phyloP scores from a whole-genome alignment of 2,888 invertebrate species.

The Spisula subtruncata region DNA sequence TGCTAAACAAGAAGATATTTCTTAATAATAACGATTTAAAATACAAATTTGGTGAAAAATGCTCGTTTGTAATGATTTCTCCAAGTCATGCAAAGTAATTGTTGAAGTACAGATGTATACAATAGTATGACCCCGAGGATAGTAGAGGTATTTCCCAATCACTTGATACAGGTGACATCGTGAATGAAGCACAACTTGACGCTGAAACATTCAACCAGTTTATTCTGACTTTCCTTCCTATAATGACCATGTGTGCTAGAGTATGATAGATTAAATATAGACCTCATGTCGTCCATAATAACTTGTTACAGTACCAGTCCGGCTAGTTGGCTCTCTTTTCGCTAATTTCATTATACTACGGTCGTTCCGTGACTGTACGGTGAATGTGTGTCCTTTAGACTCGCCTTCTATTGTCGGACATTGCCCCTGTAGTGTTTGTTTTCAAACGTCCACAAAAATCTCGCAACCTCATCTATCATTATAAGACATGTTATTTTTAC shows the following conservation, averaged over 20 bases:
- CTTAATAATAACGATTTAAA: too few relatives aligned
- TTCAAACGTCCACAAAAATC: slow-evolving; percentile 26
- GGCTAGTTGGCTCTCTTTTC: slow-evolving; percentile 28
- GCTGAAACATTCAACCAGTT: not conserved
- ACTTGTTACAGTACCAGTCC: slow-evolving; percentile 22
- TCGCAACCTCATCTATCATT: slow-evolving; percentile 38
- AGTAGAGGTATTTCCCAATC: too few relatives aligned
- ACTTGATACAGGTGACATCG: not conserved
- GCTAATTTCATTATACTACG: slow-evolving; percentile 32
- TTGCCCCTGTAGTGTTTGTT: slow-evolving; percentile 49
- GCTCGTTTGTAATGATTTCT: too few relatives aligned
- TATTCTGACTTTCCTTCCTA: not conserved
- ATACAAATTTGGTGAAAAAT: too few relatives aligned
- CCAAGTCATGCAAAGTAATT: too few relatives aligned
- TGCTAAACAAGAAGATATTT: too few relatives aligned
- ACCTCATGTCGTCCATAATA: slow-evolving; percentile 50
- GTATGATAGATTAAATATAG: slow-evolving; percentile 42
- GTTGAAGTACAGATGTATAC: too few relatives aligned
- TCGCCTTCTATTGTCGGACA: slow-evolving; percentile 18
- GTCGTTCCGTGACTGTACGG: too few relatives aligned
- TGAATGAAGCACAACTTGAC: not conserved
- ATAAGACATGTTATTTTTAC: slow-evolving; percentile 16
- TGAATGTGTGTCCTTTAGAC: slow-evolving; percentile 19
- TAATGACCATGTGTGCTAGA: slow-evolving; percentile 39
- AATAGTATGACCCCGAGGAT: too few relatives aligned